phyloP scores from a whole-genome alignment of 2,797 vertebrate genomes.

The Phalloptychus januarius region DNA sequence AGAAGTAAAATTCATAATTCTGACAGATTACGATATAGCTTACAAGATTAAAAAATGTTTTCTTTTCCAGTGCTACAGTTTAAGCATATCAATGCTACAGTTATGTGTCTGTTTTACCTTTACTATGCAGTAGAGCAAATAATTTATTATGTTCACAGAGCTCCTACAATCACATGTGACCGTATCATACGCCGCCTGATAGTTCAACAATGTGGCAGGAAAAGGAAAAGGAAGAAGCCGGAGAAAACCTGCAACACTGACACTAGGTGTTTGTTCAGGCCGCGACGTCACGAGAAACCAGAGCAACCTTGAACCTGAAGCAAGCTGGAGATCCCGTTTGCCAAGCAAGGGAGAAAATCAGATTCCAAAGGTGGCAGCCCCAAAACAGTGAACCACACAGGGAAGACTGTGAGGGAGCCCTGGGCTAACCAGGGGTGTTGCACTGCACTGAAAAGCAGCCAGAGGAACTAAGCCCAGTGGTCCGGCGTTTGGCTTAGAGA shows the following conservation, averaged over 20 bases:
- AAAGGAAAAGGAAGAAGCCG: background rate
- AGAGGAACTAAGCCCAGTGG: constrained; percentile 47
- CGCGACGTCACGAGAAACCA: background rate
- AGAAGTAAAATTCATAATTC: background rate
- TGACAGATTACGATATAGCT: background rate
- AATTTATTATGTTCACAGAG: background rate
- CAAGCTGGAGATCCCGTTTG: constrained; percentile 11
- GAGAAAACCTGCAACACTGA: background rate
- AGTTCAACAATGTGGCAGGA: background rate
- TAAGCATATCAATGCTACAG: background rate
- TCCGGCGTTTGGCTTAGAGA: constrained; percentile 67
- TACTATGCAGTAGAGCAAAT: background rate
- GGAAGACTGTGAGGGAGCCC: constrained; percentile 37
- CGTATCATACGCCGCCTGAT: background rate
- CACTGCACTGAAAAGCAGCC: constrained; percentile 51
- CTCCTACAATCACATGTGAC: background rate
- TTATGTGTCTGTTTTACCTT: background rate
- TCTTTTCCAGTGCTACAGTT: background rate
- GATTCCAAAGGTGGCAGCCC: constrained; percentile 15
- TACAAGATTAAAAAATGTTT: background rate
- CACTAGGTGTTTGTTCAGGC: constrained; percentile 1
- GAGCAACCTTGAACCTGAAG: constrained; percentile 28
- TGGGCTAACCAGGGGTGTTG: constrained; percentile 31
- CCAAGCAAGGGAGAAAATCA: constrained; percentile 19
- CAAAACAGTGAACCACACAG: constrained; percentile 12